phyloP scores from a whole-genome alignment of 2,888 invertebrate species.

The Flexamia atlantica region DNA sequence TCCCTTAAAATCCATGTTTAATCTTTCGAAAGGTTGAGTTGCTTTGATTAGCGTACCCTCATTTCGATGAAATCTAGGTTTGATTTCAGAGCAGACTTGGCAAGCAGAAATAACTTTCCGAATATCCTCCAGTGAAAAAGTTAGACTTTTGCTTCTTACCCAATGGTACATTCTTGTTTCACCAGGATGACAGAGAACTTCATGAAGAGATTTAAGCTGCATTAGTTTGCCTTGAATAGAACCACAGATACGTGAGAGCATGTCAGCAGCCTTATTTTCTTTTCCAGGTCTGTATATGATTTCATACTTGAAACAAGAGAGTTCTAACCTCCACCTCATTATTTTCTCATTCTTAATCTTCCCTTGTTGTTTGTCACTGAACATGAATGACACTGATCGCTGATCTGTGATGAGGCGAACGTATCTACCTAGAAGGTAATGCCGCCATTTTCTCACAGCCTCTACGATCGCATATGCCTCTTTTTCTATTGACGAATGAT shows the following conservation, averaged over 20 bases:
- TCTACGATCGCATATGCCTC: conserved; percentile 66
- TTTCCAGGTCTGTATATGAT: conserved; percentile 1
- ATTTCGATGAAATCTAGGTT: background rate
- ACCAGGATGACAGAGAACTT: background rate
- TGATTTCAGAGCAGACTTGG: background rate
- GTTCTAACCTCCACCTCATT: conserved; percentile 54
- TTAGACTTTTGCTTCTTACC: background rate
- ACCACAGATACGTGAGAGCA: background rate
- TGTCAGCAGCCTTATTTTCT: background rate
- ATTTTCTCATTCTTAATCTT: conserved; percentile 60
- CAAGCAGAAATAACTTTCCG: background rate
- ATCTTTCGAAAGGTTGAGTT: conserved; percentile 6
- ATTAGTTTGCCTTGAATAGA: background rate
- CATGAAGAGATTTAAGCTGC: background rate
- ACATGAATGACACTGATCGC: conserved; percentile 43
- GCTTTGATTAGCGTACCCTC: background rate
- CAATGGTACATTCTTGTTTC: background rate
- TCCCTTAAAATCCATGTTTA: conserved; percentile 14
- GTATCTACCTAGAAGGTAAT: conserved; percentile 64
- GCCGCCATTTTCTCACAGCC: conserved; percentile 66
- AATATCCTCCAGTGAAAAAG: background rate
- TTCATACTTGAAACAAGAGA: conserved; percentile 46
- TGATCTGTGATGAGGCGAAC: conserved; percentile 66
- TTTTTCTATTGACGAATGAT: conserved; percentile 50
- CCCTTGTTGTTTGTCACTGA: background rate